These are phyloP conservation scores for Corapipo altera DNA, from an alignment of 2,113 vertebrate species.

Conservation along the genomic window DNA sequence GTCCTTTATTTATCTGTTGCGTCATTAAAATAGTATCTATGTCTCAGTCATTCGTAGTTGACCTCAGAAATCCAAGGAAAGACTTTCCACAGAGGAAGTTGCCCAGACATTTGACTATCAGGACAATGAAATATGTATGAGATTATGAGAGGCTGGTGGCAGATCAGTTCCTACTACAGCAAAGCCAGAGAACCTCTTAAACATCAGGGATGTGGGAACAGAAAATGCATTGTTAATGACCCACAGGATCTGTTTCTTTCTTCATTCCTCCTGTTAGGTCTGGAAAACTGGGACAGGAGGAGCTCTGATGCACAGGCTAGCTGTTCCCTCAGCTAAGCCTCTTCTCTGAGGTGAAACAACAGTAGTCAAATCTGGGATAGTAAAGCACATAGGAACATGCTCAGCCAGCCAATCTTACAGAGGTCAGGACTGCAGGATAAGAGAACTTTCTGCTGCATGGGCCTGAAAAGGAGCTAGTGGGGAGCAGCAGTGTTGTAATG, in stretches of 20 bases:
- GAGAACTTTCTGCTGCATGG: not conserved
- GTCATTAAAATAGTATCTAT: not conserved
- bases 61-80: not conserved
- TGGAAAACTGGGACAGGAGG: not conserved
- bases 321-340: not conserved
- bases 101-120: not conserved
- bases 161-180: not conserved
- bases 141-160: not conserved
- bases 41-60: not conserved
- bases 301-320: not conserved
- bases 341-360: not conserved
- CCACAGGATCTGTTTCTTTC: not conserved
- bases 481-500: not conserved
- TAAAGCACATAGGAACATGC: fast-evolving
- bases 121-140: not conserved
- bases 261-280: not conserved
- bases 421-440: not conserved
- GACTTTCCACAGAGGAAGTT: not conserved
- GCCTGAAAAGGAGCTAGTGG: not conserved
- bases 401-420: not conserved
- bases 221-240: not conserved
- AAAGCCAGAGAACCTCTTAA: not conserved
- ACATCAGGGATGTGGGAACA: not conserved
- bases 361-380: not conserved
- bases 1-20: not conserved